phyloP scores from a whole-genome alignment of 1,140 invertebrate genomes.

The Drosophila punjabiensis region DNA sequence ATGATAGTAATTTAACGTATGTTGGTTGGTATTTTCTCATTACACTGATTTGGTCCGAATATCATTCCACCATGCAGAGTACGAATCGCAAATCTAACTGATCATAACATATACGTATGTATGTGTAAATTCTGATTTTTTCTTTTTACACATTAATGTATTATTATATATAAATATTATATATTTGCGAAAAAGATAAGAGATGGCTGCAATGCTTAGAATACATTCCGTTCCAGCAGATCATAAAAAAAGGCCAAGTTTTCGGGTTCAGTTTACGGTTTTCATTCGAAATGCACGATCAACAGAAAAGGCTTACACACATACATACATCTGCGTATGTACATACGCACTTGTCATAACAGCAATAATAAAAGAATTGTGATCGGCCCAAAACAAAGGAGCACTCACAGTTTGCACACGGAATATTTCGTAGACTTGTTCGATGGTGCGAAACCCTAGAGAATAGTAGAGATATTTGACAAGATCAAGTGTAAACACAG shows the following conservation, averaged over 20 bases:
- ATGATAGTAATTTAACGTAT: conserved; percentile 5
- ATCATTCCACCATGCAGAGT: conserved; percentile 1
- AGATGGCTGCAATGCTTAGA: not conserved
- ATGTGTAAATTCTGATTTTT: conserved; percentile 8
- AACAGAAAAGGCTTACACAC: conserved; percentile 17
- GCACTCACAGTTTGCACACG: not conserved
- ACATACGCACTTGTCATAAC: conserved; percentile 20
- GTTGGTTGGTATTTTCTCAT: not conserved
- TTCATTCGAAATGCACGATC: conserved; percentile 12
- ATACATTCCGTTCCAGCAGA: not conserved
- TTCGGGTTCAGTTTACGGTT: conserved; percentile 1
- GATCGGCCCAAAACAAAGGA: conserved; percentile 11
- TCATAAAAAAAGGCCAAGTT: not conserved
- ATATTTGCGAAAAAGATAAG: not conserved
- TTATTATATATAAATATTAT: too few species aligned
- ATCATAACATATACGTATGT: conserved; percentile 21
- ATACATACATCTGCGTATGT: not conserved
- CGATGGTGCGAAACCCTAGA: not conserved
- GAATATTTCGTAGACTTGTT: not conserved
- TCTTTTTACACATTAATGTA: conserved; percentile 3
- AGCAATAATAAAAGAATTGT: conserved; percentile 18
- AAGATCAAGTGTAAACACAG: conserved; percentile 4
- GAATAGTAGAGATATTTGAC: not conserved
- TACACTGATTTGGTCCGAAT: conserved; percentile 1
- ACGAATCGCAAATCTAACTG: conserved; percentile 9